Evolutionary conservation across 2,888 invertebrate genomes (phyloP).

Genomic region (Tenthredo scrophulariae): DNA sequence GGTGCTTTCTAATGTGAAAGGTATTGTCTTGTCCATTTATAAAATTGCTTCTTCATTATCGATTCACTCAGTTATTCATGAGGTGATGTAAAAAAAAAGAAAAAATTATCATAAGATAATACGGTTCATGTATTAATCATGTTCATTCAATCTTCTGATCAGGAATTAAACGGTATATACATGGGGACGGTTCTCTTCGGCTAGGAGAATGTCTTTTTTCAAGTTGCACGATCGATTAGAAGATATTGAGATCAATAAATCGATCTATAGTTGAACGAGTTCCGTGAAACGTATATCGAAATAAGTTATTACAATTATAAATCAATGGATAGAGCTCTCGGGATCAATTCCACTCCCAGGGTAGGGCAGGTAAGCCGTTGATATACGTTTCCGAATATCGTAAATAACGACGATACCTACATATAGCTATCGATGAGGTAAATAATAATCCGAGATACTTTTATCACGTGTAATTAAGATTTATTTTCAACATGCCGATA

Average conservation of each 20-base stretch:
- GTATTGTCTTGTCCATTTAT: constrained; percentile 18
- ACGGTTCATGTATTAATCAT: background rate
- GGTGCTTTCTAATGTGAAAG: constrained; percentile 15
- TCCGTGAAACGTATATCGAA: background rate
- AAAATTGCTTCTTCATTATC: constrained; percentile 17
- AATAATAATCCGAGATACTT: constrained; percentile 35
- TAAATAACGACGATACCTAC: constrained; percentile 29
- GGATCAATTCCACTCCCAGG: constrained; percentile 51
- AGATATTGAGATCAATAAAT: background rate
- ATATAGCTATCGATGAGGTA: constrained; percentile 27
- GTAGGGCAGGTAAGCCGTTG: constrained; percentile 35
- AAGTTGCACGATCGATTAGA: background rate
- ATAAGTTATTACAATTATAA: constrained; percentile 51
- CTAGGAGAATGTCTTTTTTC: background rate
- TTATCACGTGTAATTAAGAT: constrained; percentile 19
- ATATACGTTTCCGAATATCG: constrained; percentile 44
- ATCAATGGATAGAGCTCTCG: constrained; percentile 46
- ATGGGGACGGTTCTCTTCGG: background rate
- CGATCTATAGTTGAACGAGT: constrained; percentile 29
- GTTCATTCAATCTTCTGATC: background rate
- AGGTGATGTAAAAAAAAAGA: background rate
- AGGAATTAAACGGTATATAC: background rate
- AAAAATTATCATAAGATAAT: background rate
- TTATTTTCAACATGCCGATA: background rate
- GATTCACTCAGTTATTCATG: constrained; percentile 5